Evolutionary conservation across 2,888 invertebrate species (phyloP).

Genomic region (Deilephila porcellus): DNA sequence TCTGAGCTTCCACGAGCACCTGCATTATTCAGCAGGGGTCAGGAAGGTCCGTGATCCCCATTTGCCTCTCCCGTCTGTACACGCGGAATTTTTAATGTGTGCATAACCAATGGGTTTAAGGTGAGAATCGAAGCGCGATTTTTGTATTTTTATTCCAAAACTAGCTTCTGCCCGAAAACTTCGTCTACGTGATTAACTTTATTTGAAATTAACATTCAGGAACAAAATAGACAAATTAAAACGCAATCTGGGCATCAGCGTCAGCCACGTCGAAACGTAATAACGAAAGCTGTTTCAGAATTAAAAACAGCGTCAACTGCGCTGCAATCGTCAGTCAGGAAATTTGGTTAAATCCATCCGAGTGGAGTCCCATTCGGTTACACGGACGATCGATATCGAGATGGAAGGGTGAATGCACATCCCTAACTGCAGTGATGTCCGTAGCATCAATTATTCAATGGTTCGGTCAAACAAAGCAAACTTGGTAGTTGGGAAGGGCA

Average conservation of each 20-base stretch:
- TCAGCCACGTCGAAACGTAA: neutral
- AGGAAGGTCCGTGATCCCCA: slow-evolving; percentile 18
- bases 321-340: slow-evolving; percentile 18
- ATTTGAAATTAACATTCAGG: no score
- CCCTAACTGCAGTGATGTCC: slow-evolving; percentile 9
- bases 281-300: slow-evolving; percentile 20
- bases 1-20: slow-evolving; percentile 6
- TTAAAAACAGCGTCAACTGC: slow-evolving; percentile 15
- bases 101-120: slow-evolving; percentile 4
- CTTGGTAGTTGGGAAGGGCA: neutral
- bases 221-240: neutral
- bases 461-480: slow-evolving; percentile 7
- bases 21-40: slow-evolving; percentile 36
- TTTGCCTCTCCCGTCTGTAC: neutral
- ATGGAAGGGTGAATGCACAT: neutral
- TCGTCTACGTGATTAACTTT: no score
- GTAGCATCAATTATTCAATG: slow-evolving; percentile 32
- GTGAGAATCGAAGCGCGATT: neutral
- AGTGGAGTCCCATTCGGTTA: slow-evolving; percentile 2
- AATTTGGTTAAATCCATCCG: slow-evolving; percentile 23
- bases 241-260: neutral
- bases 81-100: slow-evolving; percentile 19
- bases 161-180: no score
- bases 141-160: neutral
- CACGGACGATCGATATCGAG: slow-evolving; percentile 8